Base-by-base conservation (phyloP, 2,797 vertebrate species). In the Propithecus perrieri region DNA sequence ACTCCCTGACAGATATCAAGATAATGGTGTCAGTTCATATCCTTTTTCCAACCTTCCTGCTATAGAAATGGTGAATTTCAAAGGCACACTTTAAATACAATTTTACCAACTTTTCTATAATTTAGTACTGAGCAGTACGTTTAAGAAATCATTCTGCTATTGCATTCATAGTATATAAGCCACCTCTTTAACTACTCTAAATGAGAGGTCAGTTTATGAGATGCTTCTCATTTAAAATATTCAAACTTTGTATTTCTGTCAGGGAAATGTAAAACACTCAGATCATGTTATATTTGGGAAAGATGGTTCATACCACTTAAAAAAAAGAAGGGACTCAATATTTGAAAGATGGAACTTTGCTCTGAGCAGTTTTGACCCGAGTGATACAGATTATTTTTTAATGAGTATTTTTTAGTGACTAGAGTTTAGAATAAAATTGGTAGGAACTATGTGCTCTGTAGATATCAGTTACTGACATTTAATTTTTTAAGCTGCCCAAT, bases 321-420 rank as follows among this genome's bases (percentile, higher is more conserved):
- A 35, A 83, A 53, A 89, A 22, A 18, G 3, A 0, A 90, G 59
- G 48, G 2, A 9, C 14, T 86, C 57, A 92, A 20, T 0, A 85
- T 91, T 90, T 96, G 94, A 96, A 97, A 80, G 17, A 69, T 11
- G 85, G 48, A 43, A 57, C 75, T 46, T 91, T 94, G 4, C 35
- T 43, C 24, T 91, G 63, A 78, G 50, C 14, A 92, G 20, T 93
- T 96, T 95, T 97, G 57, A 97, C 13, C 17, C 0, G 38, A 88
- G 89, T 65, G 89, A 41, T 38, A 95, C 94, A 96, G 89, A 96
- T 94, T 95, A 65, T 17, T 97, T 97, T 97, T 97, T 98, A 97
- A 97, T 95, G n/a, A 97, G 43, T 85, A 20, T 76, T 17, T 97
- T 97, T 33, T 35, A 93, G 79, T 67, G 5, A 17, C 15, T 95